Conservation (phyloP, 2,113 vertebrate species). For the Pantherophis guttatus region DNA sequence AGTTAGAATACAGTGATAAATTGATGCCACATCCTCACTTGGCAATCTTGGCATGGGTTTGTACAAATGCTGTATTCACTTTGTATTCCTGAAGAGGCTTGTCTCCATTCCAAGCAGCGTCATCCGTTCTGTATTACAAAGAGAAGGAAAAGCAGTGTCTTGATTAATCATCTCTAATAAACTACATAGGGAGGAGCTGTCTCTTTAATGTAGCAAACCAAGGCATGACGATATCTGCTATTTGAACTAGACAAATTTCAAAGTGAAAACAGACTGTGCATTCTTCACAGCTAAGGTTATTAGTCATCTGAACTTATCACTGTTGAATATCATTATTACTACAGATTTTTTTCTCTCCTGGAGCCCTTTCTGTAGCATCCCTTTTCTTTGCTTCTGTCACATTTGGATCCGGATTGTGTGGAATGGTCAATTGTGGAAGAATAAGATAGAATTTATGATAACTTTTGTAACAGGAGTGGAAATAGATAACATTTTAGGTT, state of each 20-base stretch:
- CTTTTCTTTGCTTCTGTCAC: background rate
- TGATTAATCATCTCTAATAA: conserved; percentile 24
- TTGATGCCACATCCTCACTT: background rate
- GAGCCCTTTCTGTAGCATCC: background rate
- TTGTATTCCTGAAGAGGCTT: background rate
- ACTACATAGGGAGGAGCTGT: conserved; percentile 14
- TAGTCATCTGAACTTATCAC: conserved; percentile 11
- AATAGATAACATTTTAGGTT: background rate
- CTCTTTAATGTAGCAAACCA: conserved; percentile 8
- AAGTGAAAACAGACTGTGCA: background rate
- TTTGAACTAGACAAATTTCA: conserved; percentile 11
- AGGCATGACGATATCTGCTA: conserved; percentile 10
- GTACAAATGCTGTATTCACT: conserved; percentile 1
- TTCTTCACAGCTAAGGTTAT: conserved; percentile 4
- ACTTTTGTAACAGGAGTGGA: background rate
- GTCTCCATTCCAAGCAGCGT: background rate
- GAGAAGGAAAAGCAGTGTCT: conserved; percentile 14
- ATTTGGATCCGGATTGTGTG: background rate
- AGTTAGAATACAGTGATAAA: background rate
- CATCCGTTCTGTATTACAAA: conserved; percentile 10
- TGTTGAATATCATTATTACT: background rate
- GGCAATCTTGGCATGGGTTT: background rate
- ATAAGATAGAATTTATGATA: background rate
- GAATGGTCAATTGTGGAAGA: background rate
- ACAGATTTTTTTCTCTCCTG: background rate